Percentiles rank a stretch among this genome's conserved stretches.
phyloP scores from a whole-genome alignment of 2,888 invertebrate genomes.

The Sinotaia quadrata region DNA sequence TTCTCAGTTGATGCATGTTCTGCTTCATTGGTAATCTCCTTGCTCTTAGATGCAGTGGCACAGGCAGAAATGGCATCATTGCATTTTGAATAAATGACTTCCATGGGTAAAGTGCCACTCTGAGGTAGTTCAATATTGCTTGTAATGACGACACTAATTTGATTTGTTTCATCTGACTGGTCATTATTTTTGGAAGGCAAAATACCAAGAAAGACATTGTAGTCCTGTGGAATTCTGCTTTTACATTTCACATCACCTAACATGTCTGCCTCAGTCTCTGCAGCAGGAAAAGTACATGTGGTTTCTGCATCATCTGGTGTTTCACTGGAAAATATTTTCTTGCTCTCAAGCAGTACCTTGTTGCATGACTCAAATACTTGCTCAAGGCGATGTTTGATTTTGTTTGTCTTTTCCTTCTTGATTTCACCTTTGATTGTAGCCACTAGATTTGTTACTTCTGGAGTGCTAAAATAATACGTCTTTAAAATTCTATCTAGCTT shows the following conservation, averaged over 20 bases:
- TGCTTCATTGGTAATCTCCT: too few species aligned
- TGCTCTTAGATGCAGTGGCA: too few species aligned
- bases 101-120: too few species aligned
- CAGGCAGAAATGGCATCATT: too few species aligned
- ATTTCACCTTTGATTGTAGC: constrained; percentile 51
- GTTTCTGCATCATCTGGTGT: neutral
- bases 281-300: neutral
- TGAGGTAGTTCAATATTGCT: neutral
- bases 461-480: constrained; percentile 26
- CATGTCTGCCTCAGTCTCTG: neutral
- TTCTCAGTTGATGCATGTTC: too few species aligned
- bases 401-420: constrained; percentile 54
- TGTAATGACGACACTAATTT: neutral
- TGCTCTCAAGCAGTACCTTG: constrained; percentile 28
- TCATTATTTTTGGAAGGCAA: neutral
- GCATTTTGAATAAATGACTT: too few species aligned
- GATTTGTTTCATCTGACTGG: neutral
- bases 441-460: constrained; percentile 42
- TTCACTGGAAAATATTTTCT: neutral
- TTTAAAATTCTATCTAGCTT: constrained; percentile 63
- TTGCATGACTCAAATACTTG: constrained; percentile 40
- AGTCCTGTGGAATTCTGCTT: neutral
- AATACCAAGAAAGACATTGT: neutral
- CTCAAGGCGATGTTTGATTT: constrained; percentile 50
- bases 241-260: neutral